Conservation (phyloP, 2,888 invertebrate genomes). For the Miltochrista miniata region DNA sequence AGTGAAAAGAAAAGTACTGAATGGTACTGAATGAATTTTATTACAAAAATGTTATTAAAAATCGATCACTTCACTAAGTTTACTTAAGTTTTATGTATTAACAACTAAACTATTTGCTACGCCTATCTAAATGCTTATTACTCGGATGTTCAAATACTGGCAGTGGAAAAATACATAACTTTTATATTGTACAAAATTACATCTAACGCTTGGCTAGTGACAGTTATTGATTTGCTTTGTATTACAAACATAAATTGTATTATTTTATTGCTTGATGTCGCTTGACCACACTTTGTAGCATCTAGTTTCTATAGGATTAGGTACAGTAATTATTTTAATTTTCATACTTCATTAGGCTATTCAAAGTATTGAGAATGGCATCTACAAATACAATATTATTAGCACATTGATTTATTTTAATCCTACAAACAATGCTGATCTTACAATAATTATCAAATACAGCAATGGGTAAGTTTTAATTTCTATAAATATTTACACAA, state of each 20-base stretch:
- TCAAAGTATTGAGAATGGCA: slow-evolving; percentile 23
- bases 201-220: slow-evolving; percentile 41
- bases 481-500: slow-evolving; percentile 53
- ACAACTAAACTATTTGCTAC: slow-evolving; percentile 56
- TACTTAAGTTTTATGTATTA: slow-evolving; percentile 52
- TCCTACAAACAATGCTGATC: slow-evolving; percentile 29
- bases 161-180: slow-evolving; percentile 80
- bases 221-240: slow-evolving; percentile 17
- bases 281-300: not conserved
- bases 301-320: slow-evolving; percentile 7
- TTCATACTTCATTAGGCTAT: slow-evolving; percentile 17
- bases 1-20: too few species aligned
- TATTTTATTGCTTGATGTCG: slow-evolving; percentile 6
- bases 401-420: slow-evolving; percentile 41
- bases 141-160: slow-evolving; percentile 82
- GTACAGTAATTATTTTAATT: slow-evolving; percentile 15
- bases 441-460: slow-evolving; percentile 34
- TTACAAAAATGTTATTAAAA: slow-evolving; percentile 83
- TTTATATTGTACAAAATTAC: slow-evolving; percentile 55
- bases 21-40: slow-evolving; percentile 65
- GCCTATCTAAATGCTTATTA: slow-evolving; percentile 50
- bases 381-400: slow-evolving; percentile 35
- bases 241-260: slow-evolving; percentile 1
- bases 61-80: slow-evolving; percentile 71
- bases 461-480: slow-evolving; percentile 23